Evolutionary conservation across 2,113 vertebrate genomes (phyloP).

Genomic region (Alaudala cheleensis): DNA sequence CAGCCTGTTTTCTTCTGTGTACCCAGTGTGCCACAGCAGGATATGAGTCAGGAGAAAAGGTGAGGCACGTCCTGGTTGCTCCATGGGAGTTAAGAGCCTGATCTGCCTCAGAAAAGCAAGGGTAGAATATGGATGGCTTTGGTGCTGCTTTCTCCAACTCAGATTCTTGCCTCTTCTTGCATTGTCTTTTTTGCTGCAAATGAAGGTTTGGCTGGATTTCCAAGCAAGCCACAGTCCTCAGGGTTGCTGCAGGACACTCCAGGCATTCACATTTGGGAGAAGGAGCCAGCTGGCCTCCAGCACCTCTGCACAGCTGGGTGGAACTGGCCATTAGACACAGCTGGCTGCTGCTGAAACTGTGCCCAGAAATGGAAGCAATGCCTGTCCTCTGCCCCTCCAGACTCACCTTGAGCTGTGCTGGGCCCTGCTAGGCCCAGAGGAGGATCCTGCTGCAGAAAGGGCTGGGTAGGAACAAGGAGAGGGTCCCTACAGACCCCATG

Average conservation of each 20-base stretch:
- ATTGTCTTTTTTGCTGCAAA: not conserved
- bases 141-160: not conserved
- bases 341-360: not conserved
- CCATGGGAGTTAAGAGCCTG: fast-evolving
- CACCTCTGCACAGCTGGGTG: fast-evolving
- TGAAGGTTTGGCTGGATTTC: not conserved
- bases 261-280: fast-evolving
- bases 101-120: not conserved
- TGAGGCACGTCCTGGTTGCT: not conserved
- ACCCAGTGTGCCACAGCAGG: not conserved
- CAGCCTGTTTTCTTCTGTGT: not conserved
- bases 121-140: not conserved
- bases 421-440: not conserved
- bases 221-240: not conserved
- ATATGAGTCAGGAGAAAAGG: not conserved
- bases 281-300: not conserved
- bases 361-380: not conserved
- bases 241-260: not conserved
- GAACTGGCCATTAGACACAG: not conserved
- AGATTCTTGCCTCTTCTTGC: not conserved
- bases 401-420: not conserved
- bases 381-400: not conserved
- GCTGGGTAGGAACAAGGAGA: not conserved
- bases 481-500: fast-evolving
- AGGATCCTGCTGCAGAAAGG: fast-evolving